Evolutionary conservation across 2,797 vertebrate species (phyloP), one percentile per base, ranked within the genome.

Genomic region (Onychomys torridus): DNA sequence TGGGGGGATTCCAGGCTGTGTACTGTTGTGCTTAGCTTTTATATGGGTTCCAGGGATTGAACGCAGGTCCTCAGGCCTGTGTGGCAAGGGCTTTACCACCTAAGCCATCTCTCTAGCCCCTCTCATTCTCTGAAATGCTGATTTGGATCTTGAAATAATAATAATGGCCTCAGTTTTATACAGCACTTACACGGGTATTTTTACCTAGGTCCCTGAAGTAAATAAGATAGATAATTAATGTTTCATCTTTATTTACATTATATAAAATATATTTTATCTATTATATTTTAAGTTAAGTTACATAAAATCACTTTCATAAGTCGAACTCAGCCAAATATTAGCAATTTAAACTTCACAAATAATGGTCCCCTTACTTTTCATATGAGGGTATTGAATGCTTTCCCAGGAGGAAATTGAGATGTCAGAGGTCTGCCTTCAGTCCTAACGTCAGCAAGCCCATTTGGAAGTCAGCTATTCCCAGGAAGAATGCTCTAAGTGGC

Each of bases 71-170:
- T 73, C 21, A 7, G 14, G 52, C n/a, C 4, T 88, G 10, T 73
- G 16, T 57, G 25, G n/a, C n/a, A 43, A 88, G 69, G 21, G 23
- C 16, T 61, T 34, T 46, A 25, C 37, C 40, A 61, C 25, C 19
- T 61, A 43, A 89, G 52, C 17, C 11, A 40, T 87, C 40, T 46
- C 55, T 49, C 73, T 10, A 89, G 40, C 34, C 32, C 8, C 8
- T 49, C 71, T 76, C 34, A 40, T 40, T 81, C 67, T 93, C 46
- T 76, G n/a, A 82, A 71, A 77, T 91, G 37, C 61, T 49, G 34
- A 49, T 55, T 89, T 86, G 49, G 34, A 96, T 19, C 29, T 65
- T 94, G 23, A 21, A 97, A 27, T 21, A 78, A 78, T 21, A 78
- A 78, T 29, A 89, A 82, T 57, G 2, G 21, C 32, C 83, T 85